Conservation (phyloP, 2,797 vertebrate species). For the Alcedo atthis region DNA sequence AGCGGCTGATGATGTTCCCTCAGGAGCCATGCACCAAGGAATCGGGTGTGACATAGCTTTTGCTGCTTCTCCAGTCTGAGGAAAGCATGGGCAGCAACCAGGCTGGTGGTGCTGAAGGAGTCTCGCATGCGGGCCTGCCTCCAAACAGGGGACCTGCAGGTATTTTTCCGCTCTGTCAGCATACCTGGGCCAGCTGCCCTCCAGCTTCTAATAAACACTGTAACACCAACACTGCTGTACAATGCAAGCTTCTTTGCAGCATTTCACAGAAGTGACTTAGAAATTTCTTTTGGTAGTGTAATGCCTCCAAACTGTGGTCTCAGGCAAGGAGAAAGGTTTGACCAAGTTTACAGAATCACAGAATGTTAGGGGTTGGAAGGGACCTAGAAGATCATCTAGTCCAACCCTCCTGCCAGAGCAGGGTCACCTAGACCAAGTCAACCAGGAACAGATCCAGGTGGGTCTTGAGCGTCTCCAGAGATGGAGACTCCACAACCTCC, state of each 20-base stretch:
- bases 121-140: background rate
- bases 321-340: background rate
- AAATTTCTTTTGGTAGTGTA: background rate
- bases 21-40: background rate
- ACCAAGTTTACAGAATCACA: background rate
- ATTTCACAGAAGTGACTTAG: background rate
- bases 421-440: too few relatives aligned
- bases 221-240: fast-evolving
- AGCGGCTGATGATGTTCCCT: fast-evolving
- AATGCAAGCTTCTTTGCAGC: background rate
- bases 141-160: constrained; percentile 45
- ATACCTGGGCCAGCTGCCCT: background rate
- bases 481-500: too few relatives aligned
- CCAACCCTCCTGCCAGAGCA: too few relatives aligned
- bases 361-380: too few relatives aligned
- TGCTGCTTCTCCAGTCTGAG: background rate
- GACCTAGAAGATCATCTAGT: too few relatives aligned
- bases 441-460: too few relatives aligned
- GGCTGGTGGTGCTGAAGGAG: background rate
- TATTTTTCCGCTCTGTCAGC: constrained; percentile 64
- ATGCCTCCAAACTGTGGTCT: background rate
- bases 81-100: background rate
- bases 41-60: background rate
- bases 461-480: too few relatives aligned
- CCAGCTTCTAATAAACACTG: background rate